These are phyloP conservation scores for Palythoa caribaeorum DNA, from an alignment of 92 coral and sea anemone species.

Conservation along the genomic window DNA sequence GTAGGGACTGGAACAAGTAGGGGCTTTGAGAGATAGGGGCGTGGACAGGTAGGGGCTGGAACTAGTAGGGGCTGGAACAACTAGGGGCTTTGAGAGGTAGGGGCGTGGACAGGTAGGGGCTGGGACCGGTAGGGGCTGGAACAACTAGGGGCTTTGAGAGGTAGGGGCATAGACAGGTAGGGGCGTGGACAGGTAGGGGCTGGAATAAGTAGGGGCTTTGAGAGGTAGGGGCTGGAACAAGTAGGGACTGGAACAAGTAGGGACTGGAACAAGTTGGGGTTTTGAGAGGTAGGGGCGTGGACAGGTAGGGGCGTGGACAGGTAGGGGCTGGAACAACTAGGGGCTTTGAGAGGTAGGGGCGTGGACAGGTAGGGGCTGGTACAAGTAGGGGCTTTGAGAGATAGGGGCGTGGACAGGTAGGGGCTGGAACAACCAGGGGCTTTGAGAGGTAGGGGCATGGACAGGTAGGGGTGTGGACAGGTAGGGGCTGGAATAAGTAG, in stretches of 20 bases:
- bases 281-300: constrained; percentile 85
- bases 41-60: constrained; percentile 78
- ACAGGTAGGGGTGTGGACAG: constrained; percentile 82
- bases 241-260: background rate
- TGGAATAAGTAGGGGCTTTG: too few species aligned
- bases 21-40: constrained; percentile 81
- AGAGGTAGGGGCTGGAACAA: too few species aligned
- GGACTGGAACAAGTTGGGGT: constrained; percentile 30
- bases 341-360: too few species aligned
- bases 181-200: too few species aligned
- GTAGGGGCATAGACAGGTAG: too few species aligned
- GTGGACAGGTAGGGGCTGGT: too few species aligned
- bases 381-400: constrained; percentile 65
- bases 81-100: too few species aligned
- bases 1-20: background rate
- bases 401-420: constrained; percentile 74
- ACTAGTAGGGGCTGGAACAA: too few species aligned
- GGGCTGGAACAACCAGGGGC: constrained; percentile 29
- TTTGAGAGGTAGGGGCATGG: constrained; percentile 85
- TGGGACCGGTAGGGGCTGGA: too few species aligned
- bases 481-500: background rate
- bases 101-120: too few species aligned
- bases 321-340: constrained; percentile 47
- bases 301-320: constrained; percentile 99
- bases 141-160: too few species aligned